Evolutionary conservation across 37 sponge, comb jelly and placozoan genomes (phyloP), one percentile per base, ranked within the genome.

Genomic region (Trichoplax adhaerens): DNA sequence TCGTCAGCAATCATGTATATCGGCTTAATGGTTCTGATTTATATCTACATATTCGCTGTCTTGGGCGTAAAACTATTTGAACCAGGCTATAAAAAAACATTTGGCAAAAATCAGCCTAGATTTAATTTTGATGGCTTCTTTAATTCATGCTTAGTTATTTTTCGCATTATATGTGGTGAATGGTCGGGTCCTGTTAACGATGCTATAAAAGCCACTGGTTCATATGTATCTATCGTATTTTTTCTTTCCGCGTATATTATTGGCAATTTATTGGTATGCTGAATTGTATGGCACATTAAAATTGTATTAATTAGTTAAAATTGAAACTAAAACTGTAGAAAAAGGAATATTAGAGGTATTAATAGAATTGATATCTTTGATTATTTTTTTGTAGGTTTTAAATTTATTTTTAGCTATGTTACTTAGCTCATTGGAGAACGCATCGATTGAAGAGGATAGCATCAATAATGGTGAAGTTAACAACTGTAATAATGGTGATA

Each of bases 161-260:
- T 77, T 53, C 58, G 71, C 3, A 77, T 77, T 47, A 71, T 77
- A 10, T 77, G 78, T 57, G 78, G 78, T 50, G 78, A 77, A 70
- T 77, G 78, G 78, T 62, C 71, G 12, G 71, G 62, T 55, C 58
- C 62, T 12, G 65, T 77, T n/a, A 64, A 77, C 48, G 71, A 77
- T 6, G 71, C 78, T 7, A 62, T 77, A n/a, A 10, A 55, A 47
- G 78, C 64, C 8, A 70, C 78, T 6, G 68, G 71, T n/a, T 54
- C 58, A 49, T 29, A 29, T 29, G 66, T 55, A 52, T 58, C 68
- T 3, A 55, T 70, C 3, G 29, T 77, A 1, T 70, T 77, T 65
- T 77, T 57, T 57, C 52, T 77, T 55, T 63, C 72, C 57, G 57
- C 63, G 51, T 49, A 71, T 5, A 58, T 77, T 48, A 55, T 77